A percentile compares a stretch with the other conserved stretches of the same genome.
Conservation (phyloP, 2,888 invertebrate species). For the Operophtera brumata region DNA sequence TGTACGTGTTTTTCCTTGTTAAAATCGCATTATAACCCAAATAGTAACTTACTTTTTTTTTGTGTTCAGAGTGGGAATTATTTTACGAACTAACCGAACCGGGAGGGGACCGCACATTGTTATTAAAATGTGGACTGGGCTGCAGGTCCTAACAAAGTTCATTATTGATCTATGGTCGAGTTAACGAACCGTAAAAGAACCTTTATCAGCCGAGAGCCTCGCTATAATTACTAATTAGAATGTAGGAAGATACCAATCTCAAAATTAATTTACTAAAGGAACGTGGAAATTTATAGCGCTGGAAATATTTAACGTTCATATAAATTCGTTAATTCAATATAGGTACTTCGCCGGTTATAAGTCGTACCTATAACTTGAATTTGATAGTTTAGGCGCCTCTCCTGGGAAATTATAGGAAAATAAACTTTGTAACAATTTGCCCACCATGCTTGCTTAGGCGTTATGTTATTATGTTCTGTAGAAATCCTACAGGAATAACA, state of each 20-base stretch:
- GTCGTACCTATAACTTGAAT: constrained; percentile 23
- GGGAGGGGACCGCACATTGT: background rate
- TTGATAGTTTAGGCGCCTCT: constrained; percentile 33
- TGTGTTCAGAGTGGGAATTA: too few relatives aligned
- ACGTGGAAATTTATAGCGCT: constrained; percentile 23
- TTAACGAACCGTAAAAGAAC: constrained; percentile 21
- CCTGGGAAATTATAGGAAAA: constrained; percentile 46
- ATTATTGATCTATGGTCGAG: constrained; percentile 16
- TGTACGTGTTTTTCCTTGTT: too few relatives aligned
- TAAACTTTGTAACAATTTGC: constrained; percentile 29
- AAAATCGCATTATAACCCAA: too few relatives aligned
- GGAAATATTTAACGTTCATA: constrained; percentile 19
- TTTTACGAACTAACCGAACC: too few relatives aligned
- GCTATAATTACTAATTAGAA: constrained; percentile 39
- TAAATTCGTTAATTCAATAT: constrained; percentile 27
- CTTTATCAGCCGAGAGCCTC: constrained; percentile 23
- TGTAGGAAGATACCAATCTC: constrained; percentile 31
- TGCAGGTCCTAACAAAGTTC: constrained; percentile 5
- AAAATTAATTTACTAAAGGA: constrained; percentile 37
- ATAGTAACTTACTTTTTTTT: too few relatives aligned
- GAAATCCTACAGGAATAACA: constrained; percentile 19
- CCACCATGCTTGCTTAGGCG: constrained; percentile 31
- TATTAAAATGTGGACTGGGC: background rate
- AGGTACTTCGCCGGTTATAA: background rate
- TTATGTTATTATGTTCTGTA: constrained; percentile 24